These are phyloP conservation scores for Pheosia tremula DNA, from an alignment of 2,888 invertebrate genomes.

Conservation along the genomic window DNA sequence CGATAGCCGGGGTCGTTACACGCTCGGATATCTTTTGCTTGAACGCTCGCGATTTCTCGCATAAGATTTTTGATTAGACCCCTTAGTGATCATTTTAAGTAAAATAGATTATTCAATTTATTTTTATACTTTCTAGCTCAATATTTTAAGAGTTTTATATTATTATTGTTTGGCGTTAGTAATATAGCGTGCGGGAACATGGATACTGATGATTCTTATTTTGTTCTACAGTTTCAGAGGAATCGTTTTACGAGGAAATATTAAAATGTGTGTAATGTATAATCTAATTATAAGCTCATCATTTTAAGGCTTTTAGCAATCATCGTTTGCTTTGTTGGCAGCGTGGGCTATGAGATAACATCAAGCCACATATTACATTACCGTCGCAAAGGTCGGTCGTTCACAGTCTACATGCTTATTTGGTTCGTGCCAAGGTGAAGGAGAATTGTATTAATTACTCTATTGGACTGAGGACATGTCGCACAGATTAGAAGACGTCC, in stretches of 20 bases:
- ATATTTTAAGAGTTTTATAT: too few species aligned
- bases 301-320: not conserved
- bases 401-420: conserved; percentile 61
- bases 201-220: too few species aligned
- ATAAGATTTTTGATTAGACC: conserved; percentile 43
- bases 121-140: not conserved
- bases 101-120: conserved; percentile 27
- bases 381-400: conserved; percentile 61
- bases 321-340: not conserved
- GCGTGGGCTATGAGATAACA: conserved; percentile 31
- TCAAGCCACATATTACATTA: conserved; percentile 43
- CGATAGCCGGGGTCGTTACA: conserved; percentile 52
- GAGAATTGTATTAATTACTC: conserved; percentile 51
- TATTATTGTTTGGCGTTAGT: too few species aligned
- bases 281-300: not conserved
- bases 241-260: too few species aligned
- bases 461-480: conserved; percentile 6
- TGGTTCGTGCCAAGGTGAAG: conserved; percentile 58
- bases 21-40: conserved; percentile 43
- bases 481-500: conserved; percentile 32
- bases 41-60: conserved; percentile 37
- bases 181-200: too few species aligned
- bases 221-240: too few species aligned
- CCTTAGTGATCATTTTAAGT: conserved; percentile 41
- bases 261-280: not conserved